Conservation (phyloP, 1,140 invertebrate genomes). For the Chelonus insularis region DNA sequence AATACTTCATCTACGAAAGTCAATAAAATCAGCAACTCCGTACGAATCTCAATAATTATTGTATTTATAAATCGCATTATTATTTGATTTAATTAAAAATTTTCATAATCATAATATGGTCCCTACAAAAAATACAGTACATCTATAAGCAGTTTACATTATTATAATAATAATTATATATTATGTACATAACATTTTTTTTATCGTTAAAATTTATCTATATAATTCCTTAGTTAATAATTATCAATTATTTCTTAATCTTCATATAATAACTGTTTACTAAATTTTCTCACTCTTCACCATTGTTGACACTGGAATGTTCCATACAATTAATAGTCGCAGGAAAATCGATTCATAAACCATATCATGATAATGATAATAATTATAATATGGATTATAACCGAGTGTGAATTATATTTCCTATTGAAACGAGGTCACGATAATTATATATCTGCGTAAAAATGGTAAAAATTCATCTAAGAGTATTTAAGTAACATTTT, state of each 20-base stretch:
- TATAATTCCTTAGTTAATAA: slow-evolving; percentile 20
- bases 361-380: slow-evolving; percentile 18
- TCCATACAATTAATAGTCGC: background rate
- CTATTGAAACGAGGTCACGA: slow-evolving; percentile 1
- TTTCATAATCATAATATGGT: slow-evolving; percentile 41
- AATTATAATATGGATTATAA: slow-evolving; percentile 25
- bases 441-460: slow-evolving; percentile 23
- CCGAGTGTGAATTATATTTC: background rate
- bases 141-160: slow-evolving; percentile 52
- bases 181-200: slow-evolving; percentile 45
- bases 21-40: too few relatives aligned
- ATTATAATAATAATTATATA: slow-evolving; percentile 38
- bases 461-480: slow-evolving; percentile 17
- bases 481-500: slow-evolving; percentile 40
- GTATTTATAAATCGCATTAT: background rate
- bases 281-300: slow-evolving; percentile 20
- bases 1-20: too few relatives aligned
- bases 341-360: background rate
- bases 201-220: slow-evolving; percentile 24
- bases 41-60: too few relatives aligned
- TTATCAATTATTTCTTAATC: slow-evolving; percentile 27
- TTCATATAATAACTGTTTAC: slow-evolving; percentile 25
- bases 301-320: slow-evolving; percentile 34
- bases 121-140: slow-evolving; percentile 56
- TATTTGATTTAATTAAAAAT: background rate